Conservation (phyloP, 2,797 vertebrate genomes). For the Poecile montanus region DNA sequence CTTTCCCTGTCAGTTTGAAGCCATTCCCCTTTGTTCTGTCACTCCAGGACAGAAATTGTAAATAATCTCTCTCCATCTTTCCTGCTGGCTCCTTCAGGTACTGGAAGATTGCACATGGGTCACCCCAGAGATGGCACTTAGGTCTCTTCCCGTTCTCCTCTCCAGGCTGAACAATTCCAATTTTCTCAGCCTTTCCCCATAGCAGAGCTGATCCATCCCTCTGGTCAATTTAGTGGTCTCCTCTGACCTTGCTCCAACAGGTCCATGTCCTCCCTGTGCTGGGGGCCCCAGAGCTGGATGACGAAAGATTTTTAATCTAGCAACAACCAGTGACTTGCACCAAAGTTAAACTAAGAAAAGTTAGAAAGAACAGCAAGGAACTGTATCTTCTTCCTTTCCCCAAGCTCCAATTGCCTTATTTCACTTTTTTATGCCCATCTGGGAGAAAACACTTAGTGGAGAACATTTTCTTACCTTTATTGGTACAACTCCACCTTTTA, state of each 20-base stretch:
- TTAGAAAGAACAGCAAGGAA: background rate
- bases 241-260: background rate
- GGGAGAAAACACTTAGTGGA: background rate
- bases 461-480: slow-evolving; percentile 1
- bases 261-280: background rate
- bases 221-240: background rate
- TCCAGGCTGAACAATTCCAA: background rate
- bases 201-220: background rate
- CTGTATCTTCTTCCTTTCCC: background rate
- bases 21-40: background rate
- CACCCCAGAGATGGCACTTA: background rate
- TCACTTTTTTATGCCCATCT: background rate
- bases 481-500: background rate
- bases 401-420: background rate
- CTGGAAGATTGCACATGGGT: background rate
- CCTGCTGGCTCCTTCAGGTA: accelerated
- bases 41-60: background rate
- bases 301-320: background rate
- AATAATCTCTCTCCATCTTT: background rate
- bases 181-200: background rate
- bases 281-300: background rate
- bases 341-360: background rate
- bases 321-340: background rate
- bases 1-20: background rate
- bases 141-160: background rate